Evolutionary conservation across 2,888 invertebrate species (phyloP).

Genomic region (Schizaphis graminum): DNA sequence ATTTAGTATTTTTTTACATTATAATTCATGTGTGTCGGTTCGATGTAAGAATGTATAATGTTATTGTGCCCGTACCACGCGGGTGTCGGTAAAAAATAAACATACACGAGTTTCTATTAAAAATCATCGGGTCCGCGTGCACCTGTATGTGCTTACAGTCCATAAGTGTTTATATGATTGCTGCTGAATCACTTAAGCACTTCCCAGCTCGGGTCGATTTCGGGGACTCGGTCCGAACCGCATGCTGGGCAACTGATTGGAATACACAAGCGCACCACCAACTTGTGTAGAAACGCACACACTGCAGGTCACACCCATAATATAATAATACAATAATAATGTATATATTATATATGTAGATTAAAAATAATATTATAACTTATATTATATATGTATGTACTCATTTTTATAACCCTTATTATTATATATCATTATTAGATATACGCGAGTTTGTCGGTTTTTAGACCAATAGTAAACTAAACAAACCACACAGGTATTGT

Average conservation of each 20-base stretch:
- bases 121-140: not conserved
- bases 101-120: constrained; percentile 5
- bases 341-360: not conserved
- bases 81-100: constrained; percentile 14
- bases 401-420: constrained; percentile 7
- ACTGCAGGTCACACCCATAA: not conserved
- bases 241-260: constrained; percentile 61
- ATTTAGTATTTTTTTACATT: not conserved
- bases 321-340: not conserved
- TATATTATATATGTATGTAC: not conserved
- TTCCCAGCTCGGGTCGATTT: not conserved
- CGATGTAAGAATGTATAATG: not conserved
- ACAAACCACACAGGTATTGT: constrained; percentile 7
- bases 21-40: not conserved
- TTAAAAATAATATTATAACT: not conserved
- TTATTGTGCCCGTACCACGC: not conserved
- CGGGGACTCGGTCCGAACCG: constrained; percentile 19
- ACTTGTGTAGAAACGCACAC: not conserved
- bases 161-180: not conserved
- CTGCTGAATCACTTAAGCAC: constrained; percentile 42
- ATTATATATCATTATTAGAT: not conserved
- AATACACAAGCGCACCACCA: not conserved
- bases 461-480: not conserved
- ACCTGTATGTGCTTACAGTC: no score
- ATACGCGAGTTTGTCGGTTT: not conserved